Percentiles rank a stretch among this genome's conserved stretches.
phyloP scores from a whole-genome alignment of 2,113 vertebrate species.

The Chamaea fasciata region DNA sequence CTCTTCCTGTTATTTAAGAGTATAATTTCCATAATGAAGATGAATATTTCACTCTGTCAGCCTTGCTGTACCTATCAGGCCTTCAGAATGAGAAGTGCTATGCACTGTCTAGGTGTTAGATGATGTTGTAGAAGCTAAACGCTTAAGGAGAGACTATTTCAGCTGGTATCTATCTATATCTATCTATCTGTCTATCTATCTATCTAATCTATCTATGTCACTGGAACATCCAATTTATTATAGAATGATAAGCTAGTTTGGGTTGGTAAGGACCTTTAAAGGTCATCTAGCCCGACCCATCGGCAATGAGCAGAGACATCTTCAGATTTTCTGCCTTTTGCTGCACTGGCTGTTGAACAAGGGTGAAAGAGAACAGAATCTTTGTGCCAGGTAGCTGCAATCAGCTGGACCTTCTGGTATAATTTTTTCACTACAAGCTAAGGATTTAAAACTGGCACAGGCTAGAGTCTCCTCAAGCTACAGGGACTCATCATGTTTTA shows the following conservation, averaged over 20 bases:
- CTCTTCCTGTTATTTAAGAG: neutral
- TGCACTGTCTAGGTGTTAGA: fast-evolving
- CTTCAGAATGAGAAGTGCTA: neutral
- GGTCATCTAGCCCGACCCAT: neutral
- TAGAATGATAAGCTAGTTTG: neutral
- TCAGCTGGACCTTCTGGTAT: neutral
- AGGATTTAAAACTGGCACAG: neutral
- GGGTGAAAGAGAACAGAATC: neutral
- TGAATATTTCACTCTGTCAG: neutral
- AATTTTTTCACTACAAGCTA: neutral
- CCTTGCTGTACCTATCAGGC: neutral
- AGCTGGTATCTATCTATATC: neutral
- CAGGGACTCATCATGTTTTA: neutral
- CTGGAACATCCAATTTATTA: neutral
- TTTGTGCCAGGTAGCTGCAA: neutral
- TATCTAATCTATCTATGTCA: neutral
- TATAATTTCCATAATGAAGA: neutral
- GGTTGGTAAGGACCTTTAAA: neutral
- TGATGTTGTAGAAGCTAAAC: neutral
- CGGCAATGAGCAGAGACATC: neutral
- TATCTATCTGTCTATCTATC: neutral
- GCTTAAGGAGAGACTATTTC: neutral
- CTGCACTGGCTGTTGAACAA: neutral
- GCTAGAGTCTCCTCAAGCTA: neutral
- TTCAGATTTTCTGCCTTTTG: neutral